Evolutionary conservation across 2,797 vertebrate species (phyloP).

Genomic region (Rhabdophis nuchalis): DNA sequence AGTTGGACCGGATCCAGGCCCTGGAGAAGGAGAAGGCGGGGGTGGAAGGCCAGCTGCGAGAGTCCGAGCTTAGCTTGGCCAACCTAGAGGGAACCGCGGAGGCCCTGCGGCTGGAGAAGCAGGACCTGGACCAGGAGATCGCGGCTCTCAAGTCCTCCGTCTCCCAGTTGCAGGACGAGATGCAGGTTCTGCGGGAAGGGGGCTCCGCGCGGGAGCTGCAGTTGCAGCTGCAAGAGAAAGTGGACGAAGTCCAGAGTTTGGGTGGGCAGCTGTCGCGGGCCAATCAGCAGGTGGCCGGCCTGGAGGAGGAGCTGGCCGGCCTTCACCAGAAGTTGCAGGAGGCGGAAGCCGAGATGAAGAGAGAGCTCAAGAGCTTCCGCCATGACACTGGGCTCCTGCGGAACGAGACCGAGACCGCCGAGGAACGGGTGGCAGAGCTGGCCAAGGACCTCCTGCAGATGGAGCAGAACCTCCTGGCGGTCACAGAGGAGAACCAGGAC

Average conservation of each 20-base stretch:
- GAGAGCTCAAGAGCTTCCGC: constrained; percentile 83
- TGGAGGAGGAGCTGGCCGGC: constrained; percentile 68
- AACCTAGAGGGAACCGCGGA: constrained; percentile 53
- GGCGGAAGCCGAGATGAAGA: constrained; percentile 69
- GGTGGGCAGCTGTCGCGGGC: constrained; percentile 52
- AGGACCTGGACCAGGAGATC: constrained; percentile 59
- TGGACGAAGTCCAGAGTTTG: constrained; percentile 61
- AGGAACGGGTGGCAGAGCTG: constrained; percentile 93
- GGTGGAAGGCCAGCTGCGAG: constrained; percentile 65
- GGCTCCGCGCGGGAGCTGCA: constrained; percentile 41
- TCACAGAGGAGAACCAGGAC: constrained; percentile 76
- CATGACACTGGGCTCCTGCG: constrained; percentile 92
- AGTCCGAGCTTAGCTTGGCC: constrained; percentile 51
- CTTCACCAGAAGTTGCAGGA: constrained; percentile 69
- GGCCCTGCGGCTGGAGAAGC: constrained; percentile 64
- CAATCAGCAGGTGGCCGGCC: constrained; percentile 73
- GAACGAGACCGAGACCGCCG: constrained; percentile 91
- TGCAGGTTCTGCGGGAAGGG: constrained; percentile 47
- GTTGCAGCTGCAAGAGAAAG: constrained; percentile 57
- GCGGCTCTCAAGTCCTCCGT: constrained; percentile 54
- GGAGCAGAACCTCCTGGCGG: constrained; percentile 83
- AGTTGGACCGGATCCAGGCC: constrained; percentile 75
- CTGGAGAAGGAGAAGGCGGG: constrained; percentile 76
- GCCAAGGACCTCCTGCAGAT: constrained; percentile 86
- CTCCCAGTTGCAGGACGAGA: constrained; percentile 51